These are phyloP conservation scores for Tubulanus polymorphus DNA, from an alignment of 2,888 invertebrate species.

Conservation along the genomic window DNA sequence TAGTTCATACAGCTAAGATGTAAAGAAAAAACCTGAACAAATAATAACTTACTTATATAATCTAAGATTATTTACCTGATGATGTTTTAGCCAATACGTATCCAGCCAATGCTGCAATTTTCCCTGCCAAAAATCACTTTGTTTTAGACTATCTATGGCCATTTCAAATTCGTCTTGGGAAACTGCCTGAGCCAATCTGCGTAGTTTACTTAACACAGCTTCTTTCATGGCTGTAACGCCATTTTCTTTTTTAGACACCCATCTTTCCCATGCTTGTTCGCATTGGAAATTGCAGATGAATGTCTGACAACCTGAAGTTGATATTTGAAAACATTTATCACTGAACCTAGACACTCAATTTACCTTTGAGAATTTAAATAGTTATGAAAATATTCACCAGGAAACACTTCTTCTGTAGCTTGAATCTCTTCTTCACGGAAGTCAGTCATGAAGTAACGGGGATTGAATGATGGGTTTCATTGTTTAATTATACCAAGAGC, in stretches of 20 bases:
- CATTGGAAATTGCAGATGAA: constrained; percentile 16
- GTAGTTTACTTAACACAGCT: constrained; percentile 3
- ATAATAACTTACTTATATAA: too few species aligned
- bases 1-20: too few species aligned
- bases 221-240: constrained; percentile 7
- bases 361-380: background rate
- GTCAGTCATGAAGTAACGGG: constrained; percentile 16
- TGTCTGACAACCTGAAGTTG: constrained; percentile 3
- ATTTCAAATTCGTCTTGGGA: too few species aligned
- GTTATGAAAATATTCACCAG: constrained; percentile 7
- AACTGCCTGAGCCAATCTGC: background rate
- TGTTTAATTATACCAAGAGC: constrained; percentile 9
- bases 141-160: too few species aligned
- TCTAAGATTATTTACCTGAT: too few species aligned
- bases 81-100: too few species aligned
- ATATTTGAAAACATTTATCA: too few species aligned
- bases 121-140: too few species aligned
- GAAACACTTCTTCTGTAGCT: constrained; percentile 8
- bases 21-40: too few species aligned
- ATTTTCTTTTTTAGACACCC: constrained; percentile 11
- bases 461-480: constrained; percentile 15
- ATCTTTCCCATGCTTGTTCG: constrained; percentile 16
- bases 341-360: too few species aligned
- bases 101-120: too few species aligned
- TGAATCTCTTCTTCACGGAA: constrained; percentile 11